These are phyloP conservation scores for Burhinus bistriatus DNA, from an alignment of 2,113 vertebrate species.

Conservation along the genomic window DNA sequence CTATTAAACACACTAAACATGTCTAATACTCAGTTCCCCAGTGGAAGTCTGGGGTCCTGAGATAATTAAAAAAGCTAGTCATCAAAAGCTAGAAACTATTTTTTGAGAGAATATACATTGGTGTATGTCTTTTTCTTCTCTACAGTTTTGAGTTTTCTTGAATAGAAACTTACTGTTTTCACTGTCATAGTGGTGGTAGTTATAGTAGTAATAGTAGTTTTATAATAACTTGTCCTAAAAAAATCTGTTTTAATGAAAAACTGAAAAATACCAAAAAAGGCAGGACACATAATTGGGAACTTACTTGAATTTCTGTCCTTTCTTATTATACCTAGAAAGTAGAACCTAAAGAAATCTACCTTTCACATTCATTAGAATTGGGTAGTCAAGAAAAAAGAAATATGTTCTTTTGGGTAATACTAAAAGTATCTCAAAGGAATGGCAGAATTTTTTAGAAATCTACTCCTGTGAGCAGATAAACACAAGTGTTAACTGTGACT, in stretches of 20 bases:
- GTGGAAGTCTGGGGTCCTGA: neutral
- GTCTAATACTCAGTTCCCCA: neutral
- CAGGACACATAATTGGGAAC: neutral
- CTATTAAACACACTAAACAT: neutral
- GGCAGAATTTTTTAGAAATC: neutral
- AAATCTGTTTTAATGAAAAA: neutral
- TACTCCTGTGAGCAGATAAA: neutral
- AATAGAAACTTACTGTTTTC: neutral
- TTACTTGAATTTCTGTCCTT: neutral
- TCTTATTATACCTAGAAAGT: neutral
- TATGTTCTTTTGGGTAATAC: neutral
- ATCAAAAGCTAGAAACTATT: neutral
- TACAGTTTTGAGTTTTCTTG: neutral
- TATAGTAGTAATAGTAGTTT: neutral
- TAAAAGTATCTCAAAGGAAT: neutral
- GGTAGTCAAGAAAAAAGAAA: neutral
- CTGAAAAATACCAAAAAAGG: neutral
- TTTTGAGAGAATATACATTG: neutral
- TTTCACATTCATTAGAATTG: neutral
- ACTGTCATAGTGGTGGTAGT: neutral
- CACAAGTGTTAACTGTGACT: neutral
- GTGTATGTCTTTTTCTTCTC: neutral
- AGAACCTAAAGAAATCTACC: neutral
- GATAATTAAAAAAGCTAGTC: neutral
- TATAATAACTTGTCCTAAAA: neutral